Evolutionary conservation across 2,888 invertebrate genomes (phyloP).

Genomic region (Willowsia nigromaculata): DNA sequence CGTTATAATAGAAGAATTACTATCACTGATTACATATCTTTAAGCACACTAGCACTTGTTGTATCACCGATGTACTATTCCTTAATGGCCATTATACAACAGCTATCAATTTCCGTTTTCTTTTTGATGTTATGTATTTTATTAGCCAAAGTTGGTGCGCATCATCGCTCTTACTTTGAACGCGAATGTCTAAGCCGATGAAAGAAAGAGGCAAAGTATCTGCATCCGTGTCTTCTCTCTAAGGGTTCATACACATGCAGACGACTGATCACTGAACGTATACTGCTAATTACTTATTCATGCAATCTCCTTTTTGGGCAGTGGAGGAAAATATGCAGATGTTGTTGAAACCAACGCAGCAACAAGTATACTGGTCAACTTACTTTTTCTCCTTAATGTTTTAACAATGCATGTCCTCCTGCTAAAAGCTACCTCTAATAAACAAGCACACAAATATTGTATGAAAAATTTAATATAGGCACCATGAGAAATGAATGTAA

Average conservation of each 20-base stretch:
- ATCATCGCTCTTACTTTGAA: not conserved
- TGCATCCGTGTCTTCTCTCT: not conserved
- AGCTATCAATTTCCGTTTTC: slow-evolving; percentile 57
- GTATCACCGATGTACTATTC: not conserved
- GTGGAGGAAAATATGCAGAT: slow-evolving; percentile 42
- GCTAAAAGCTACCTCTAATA: not conserved
- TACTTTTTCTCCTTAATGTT: slow-evolving; percentile 30
- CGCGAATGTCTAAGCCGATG: not conserved
- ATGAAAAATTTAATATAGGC: slow-evolving; percentile 57
- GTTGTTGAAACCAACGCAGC: slow-evolving; percentile 25
- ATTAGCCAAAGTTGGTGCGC: not conserved
- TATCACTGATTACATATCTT: not conserved
- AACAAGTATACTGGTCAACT: slow-evolving; percentile 44
- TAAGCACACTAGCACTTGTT: not conserved
- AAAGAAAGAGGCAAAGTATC: slow-evolving; percentile 23
- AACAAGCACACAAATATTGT: not conserved
- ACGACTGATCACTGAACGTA: slow-evolving; percentile 36
- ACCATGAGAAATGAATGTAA: slow-evolving; percentile 26
- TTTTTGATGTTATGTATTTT: not conserved
- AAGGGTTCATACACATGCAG: not conserved
- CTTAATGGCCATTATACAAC: slow-evolving; percentile 31
- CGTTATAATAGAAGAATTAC: not conserved
- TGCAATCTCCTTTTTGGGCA: slow-evolving; percentile 46
- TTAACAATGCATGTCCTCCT: not conserved
- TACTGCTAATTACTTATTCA: slow-evolving; percentile 59